A percentile compares a stretch with the other conserved stretches of the same genome.
phyloP scores from a whole-genome alignment of 2,113 vertebrate species.

The Scartelaos histophorus region DNA sequence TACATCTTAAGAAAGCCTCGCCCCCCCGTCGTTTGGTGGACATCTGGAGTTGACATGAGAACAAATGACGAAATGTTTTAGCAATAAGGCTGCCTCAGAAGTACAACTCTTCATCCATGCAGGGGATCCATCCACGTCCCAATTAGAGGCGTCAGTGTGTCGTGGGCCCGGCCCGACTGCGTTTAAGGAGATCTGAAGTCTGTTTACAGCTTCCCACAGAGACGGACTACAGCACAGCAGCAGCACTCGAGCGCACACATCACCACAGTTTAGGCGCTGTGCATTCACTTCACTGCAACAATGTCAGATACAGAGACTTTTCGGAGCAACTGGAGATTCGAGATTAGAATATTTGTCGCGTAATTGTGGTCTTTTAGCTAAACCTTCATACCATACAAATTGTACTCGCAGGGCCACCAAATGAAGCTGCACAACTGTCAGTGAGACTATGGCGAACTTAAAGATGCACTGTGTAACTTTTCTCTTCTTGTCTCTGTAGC shows the following conservation, averaged over 20 bases:
- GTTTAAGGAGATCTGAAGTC: conserved; percentile 36
- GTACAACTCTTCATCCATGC: background rate
- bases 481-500: too few species aligned
- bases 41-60: background rate
- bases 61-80: conserved; percentile 1
- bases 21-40: background rate
- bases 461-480: too few species aligned
- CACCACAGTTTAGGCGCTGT: conserved; percentile 14
- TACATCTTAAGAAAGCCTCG: background rate
- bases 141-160: conserved; percentile 34
- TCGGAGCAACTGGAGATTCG: background rate
- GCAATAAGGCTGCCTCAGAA: conserved; percentile 1
- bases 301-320: background rate
- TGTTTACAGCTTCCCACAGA: conserved; percentile 25
- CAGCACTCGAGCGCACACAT: background rate
- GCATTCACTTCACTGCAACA: background rate
- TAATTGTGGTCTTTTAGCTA: background rate
- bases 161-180: conserved; percentile 24
- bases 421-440: too few species aligned
- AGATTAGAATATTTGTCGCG: background rate
- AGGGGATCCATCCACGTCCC: conserved; percentile 30
- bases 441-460: too few species aligned
- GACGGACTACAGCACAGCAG: conserved; percentile 30
- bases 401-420: too few species aligned
- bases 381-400: background rate